phyloP scores from a whole-genome alignment of 2,797 vertebrate genomes.

The Hybognathus amarus region DNA sequence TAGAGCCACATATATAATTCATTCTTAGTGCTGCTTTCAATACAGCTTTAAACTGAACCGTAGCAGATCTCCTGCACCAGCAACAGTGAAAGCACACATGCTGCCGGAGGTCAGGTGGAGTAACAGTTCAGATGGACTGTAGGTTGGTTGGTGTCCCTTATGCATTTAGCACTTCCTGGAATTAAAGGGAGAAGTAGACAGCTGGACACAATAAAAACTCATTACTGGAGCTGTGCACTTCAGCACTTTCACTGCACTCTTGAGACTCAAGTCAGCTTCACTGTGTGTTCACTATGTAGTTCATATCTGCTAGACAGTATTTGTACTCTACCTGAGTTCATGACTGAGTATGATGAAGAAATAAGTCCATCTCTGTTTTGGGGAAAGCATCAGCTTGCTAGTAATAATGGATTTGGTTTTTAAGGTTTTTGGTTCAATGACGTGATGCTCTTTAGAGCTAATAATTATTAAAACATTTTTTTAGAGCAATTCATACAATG shows the following conservation, averaged over 20 bases:
- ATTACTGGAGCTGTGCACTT: conserved; percentile 27
- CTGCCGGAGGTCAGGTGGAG: not conserved
- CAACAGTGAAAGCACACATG: not conserved
- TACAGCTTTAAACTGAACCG: not conserved
- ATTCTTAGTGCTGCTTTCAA: conserved; percentile 10
- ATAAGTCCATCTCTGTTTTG: not conserved
- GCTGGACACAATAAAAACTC: conserved; percentile 25
- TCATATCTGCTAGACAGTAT: not conserved
- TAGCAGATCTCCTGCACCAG: not conserved
- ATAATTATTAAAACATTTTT: not conserved
- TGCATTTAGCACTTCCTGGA: conserved; percentile 1
- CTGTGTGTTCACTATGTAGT: conserved; percentile 24
- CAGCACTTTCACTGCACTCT: conserved; percentile 29
- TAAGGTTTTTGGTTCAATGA: not conserved
- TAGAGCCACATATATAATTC: conserved; percentile 15
- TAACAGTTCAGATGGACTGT: not conserved
- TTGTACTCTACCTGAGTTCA: not conserved
- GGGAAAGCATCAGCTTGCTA: not conserved
- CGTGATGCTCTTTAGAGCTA: not conserved
- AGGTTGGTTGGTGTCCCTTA: conserved; percentile 3
- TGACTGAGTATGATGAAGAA: not conserved
- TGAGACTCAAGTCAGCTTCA: not conserved
- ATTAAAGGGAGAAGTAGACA: not conserved
- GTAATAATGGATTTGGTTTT: not conserved
- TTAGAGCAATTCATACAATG: too few relatives aligned